Percentiles rank a stretch among this genome's conserved stretches.
Conservation (phyloP, 1,140 invertebrate species). For the Drosophila busckii region DNA sequence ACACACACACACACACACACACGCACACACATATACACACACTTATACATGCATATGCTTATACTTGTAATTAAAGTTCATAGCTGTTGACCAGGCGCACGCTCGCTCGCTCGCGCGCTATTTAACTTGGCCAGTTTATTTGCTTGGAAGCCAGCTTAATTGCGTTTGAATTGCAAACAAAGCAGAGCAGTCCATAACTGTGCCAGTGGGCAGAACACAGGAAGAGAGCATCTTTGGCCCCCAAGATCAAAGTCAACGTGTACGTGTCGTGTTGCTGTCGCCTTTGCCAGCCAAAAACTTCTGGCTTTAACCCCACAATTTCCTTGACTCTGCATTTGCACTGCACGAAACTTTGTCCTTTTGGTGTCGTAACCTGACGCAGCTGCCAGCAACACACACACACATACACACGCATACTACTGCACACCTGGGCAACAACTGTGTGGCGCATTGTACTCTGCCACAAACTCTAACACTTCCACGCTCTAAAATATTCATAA, state of each 20-base stretch:
- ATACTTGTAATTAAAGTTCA: constrained; percentile 32
- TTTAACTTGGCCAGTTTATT: constrained; percentile 40
- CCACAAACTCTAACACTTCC: constrained; percentile 46
- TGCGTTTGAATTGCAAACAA: constrained; percentile 64
- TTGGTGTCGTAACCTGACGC: constrained; percentile 28
- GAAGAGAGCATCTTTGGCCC: constrained; percentile 11
- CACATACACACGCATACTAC: too few relatives aligned
- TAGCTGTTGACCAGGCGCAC: too few relatives aligned
- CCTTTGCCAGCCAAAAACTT: constrained; percentile 53
- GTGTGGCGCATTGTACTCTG: too few relatives aligned
- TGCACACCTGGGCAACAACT: too few relatives aligned
- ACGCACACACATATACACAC: neutral
- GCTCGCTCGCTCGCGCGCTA: too few relatives aligned
- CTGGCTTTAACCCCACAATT: constrained; percentile 37
- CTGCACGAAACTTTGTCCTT: constrained; percentile 64
- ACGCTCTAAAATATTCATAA: constrained; percentile 64
- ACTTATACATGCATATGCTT: neutral
- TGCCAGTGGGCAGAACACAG: neutral
- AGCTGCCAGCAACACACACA: too few relatives aligned
- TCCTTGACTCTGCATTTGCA: constrained; percentile 34
- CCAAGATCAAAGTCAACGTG: constrained; percentile 73
- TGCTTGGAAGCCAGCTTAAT: constrained; percentile 39
- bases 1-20: constrained; percentile 6
- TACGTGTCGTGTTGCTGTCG: constrained; percentile 59
- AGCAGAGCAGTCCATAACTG: constrained; percentile 1